These are phyloP conservation scores for Leptodactylus fuscus DNA, from an alignment of 2,113 vertebrate genomes.

Conservation along the genomic window DNA sequence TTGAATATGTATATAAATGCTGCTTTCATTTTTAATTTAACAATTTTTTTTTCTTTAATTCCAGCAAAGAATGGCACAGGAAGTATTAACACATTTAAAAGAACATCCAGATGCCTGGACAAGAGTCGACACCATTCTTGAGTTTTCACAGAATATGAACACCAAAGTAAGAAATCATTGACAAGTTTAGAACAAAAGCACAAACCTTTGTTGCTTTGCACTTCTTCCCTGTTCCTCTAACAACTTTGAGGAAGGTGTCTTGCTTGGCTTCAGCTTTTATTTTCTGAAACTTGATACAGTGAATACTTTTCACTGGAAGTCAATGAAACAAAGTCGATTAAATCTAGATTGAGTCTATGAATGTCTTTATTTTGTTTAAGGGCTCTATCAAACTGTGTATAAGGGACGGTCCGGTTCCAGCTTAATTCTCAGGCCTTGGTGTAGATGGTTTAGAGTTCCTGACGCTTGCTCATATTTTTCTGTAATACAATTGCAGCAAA, in stretches of 20 bases:
- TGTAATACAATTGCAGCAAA: too few relatives aligned
- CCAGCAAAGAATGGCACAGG: constrained; percentile 97
- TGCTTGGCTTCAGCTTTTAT: constrained; percentile 67
- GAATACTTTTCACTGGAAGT: too few relatives aligned
- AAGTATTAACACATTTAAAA: constrained; percentile 96
- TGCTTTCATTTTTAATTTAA: neutral
- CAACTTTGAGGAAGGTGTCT: constrained; percentile 89
- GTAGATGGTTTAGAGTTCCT: neutral
- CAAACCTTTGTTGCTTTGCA: neutral
- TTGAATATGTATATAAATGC: too few relatives aligned
- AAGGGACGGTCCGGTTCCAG: neutral
- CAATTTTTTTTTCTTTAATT: constrained; percentile 25
- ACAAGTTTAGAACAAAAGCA: neutral
- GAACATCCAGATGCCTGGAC: constrained; percentile 98
- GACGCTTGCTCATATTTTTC: too few relatives aligned
- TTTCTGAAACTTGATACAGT: constrained; percentile 54
- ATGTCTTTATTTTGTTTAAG: neutral
- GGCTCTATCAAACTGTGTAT: neutral
- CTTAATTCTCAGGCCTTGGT: neutral
- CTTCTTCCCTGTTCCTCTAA: constrained; percentile 63
- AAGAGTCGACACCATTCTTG: constrained; percentile 97
- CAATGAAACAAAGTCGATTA: constrained; percentile 53
- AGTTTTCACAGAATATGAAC: constrained; percentile 99
- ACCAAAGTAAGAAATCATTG: constrained; percentile 87
- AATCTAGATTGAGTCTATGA: neutral